phyloP scores from a whole-genome alignment of 2,113 vertebrate genomes.

The Dasyurus viverrinus region DNA sequence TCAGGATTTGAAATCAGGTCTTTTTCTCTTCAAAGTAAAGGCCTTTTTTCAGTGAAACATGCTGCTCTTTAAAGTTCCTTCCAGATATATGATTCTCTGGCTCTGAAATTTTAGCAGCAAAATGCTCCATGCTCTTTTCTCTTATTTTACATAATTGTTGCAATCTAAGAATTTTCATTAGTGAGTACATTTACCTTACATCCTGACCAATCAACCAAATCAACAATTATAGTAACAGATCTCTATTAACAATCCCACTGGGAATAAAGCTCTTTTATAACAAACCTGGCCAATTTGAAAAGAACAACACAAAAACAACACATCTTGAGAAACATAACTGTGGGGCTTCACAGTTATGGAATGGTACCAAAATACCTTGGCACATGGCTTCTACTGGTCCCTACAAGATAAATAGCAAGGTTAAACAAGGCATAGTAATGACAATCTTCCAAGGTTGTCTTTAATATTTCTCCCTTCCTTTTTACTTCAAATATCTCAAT shows the following conservation, averaged over 20 bases:
- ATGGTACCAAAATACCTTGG: not conserved
- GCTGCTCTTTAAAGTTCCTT: not conserved
- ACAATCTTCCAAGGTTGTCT: not conserved
- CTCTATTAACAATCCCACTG: not conserved
- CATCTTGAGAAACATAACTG: not conserved
- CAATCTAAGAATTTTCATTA: not conserved
- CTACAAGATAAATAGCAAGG: not conserved
- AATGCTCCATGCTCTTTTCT: not conserved
- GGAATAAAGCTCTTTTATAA: not conserved
- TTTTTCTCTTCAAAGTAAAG: not conserved
- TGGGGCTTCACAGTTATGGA: not conserved
- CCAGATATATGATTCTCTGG: not conserved
- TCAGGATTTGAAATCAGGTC: not conserved
- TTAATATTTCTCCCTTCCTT: not conserved
- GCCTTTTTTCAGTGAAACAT: not conserved
- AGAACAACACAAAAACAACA: not conserved
- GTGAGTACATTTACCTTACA: not conserved
- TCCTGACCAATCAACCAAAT: not conserved
- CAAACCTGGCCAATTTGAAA: not conserved
- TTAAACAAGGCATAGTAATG: not conserved
- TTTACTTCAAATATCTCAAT: not conserved
- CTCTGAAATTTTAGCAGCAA: not conserved
- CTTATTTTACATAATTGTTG: not conserved
- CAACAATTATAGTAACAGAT: not conserved
- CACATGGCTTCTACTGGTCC: not conserved